Evolutionary conservation across 2,797 vertebrate genomes (phyloP).

Genomic region (Masticophis lateralis): DNA sequence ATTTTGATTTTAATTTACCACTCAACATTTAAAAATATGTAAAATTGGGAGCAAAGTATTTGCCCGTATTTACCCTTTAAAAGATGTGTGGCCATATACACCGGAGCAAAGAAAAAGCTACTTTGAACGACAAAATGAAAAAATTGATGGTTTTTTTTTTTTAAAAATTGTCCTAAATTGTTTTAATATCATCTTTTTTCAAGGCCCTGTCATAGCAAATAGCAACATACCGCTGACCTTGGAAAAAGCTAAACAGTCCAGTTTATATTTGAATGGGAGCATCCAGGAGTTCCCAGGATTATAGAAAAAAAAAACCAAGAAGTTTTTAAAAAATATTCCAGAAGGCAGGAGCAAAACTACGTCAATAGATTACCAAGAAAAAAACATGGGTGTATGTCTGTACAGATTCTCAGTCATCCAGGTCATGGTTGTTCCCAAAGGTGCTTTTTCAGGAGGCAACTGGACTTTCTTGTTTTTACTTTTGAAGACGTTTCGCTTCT

Average conservation of each 20-base stretch:
- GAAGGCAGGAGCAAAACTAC: not conserved
- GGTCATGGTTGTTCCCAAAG: not conserved
- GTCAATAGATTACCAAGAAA: not conserved
- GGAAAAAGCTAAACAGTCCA: not conserved
- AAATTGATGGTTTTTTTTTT: not conserved
- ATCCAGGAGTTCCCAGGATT: not conserved
- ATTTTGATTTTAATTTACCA: not conserved
- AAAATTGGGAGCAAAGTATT: not conserved
- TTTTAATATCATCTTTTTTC: not conserved
- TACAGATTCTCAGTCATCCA: not conserved
- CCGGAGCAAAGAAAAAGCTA: not conserved
- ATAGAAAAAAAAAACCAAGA: not conserved
- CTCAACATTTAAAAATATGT: not conserved
- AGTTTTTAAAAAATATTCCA: not conserved
- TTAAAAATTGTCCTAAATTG: not conserved
- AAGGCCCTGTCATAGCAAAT: not conserved
- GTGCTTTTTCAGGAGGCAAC: not conserved
- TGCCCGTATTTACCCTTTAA: not conserved
- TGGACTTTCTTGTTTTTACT: not conserved
- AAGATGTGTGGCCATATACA: not conserved
- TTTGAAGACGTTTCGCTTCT: not conserved
- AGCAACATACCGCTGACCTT: not conserved
- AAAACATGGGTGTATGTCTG: not conserved
- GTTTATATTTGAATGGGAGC: not conserved
- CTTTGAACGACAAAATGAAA: not conserved